phyloP scores from a whole-genome alignment of 2,113 vertebrate genomes.

The Tursiops truncatus region DNA sequence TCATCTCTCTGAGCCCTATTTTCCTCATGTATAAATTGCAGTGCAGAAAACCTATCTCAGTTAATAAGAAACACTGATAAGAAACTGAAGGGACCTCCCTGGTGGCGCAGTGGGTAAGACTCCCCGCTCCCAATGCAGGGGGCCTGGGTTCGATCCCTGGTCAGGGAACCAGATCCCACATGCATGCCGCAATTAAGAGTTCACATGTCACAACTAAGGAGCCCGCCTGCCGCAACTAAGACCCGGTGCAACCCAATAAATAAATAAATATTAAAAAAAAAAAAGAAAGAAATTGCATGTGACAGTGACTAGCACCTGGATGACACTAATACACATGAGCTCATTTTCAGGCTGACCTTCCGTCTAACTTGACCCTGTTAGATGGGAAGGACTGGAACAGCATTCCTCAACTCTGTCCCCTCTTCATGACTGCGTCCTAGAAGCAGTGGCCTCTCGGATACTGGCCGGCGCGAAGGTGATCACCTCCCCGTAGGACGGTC shows the following conservation, averaged over 20 bases:
- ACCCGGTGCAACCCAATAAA: no score
- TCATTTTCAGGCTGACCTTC: background rate
- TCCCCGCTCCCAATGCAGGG: accelerated
- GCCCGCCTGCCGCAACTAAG: no score
- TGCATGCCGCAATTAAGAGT: no score
- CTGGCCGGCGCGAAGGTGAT: accelerated
- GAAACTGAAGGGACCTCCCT: background rate
- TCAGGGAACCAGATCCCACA: no score
- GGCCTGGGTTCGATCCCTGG: no score
- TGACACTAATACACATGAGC: background rate
- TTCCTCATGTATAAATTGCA: background rate
- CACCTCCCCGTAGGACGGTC: no score
- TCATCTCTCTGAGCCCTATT: background rate
- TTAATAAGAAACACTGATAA: no score
- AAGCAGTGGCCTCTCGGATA: background rate
- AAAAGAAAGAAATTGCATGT: background rate
- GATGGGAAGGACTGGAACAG: background rate
- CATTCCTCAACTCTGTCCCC: background rate
- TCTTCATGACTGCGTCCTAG: no score
- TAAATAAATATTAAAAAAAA: no score
- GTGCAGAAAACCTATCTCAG: background rate
- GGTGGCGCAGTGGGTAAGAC: no score
- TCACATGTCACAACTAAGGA: no score
- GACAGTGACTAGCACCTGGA: no score
- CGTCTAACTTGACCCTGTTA: background rate